Evolutionary conservation across 2,797 vertebrate genomes (phyloP).

Genomic region (Hyperoplus immaculatus): DNA sequence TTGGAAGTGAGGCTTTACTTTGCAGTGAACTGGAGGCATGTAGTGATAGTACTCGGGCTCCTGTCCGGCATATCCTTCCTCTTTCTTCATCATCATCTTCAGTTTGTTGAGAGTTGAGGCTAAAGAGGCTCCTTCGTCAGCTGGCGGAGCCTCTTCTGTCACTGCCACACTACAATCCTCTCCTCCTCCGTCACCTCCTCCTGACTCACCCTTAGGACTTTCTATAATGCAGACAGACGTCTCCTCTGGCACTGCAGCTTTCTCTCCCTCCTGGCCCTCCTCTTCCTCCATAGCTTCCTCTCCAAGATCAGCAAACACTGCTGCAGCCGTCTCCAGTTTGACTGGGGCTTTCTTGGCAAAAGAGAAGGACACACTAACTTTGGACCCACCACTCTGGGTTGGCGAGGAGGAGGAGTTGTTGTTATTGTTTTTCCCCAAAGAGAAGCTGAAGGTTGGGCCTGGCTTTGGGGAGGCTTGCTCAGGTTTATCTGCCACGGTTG

Average conservation of each 20-base stretch:
- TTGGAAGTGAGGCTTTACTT: slow-evolving; percentile 97
- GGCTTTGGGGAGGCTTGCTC: slow-evolving; percentile 80
- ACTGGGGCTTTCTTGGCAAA: slow-evolving; percentile 97
- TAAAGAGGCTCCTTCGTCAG: slow-evolving; percentile 87
- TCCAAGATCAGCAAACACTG: slow-evolving; percentile 93
- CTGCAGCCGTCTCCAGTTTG: slow-evolving; percentile 95
- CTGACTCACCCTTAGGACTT: slow-evolving; percentile 69
- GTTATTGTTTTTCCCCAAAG: slow-evolving; percentile 86
- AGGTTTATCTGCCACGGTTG: slow-evolving; percentile 62
- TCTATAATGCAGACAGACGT: slow-evolving; percentile 62
- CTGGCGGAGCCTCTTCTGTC: slow-evolving; percentile 69
- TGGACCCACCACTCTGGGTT: slow-evolving; percentile 85
- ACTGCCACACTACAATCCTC: slow-evolving; percentile 25
- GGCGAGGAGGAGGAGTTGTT: slow-evolving; percentile 72
- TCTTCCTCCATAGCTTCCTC: slow-evolving; percentile 92
- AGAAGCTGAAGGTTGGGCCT: slow-evolving; percentile 87
- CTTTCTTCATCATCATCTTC: slow-evolving; percentile 97
- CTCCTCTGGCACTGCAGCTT: slow-evolving; percentile 76
- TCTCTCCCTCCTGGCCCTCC: slow-evolving; percentile 88
- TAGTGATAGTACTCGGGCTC: slow-evolving; percentile 99
- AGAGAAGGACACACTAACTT: slow-evolving; percentile 97
- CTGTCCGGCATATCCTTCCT: slow-evolving; percentile 89
- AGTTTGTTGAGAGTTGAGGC: slow-evolving; percentile 94
- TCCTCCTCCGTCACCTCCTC: slow-evolving; percentile 47
- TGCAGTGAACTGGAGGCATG: slow-evolving; percentile 95